phyloP scores from a whole-genome alignment of 1,140 invertebrate genomes.

The Orchesella cincta region DNA sequence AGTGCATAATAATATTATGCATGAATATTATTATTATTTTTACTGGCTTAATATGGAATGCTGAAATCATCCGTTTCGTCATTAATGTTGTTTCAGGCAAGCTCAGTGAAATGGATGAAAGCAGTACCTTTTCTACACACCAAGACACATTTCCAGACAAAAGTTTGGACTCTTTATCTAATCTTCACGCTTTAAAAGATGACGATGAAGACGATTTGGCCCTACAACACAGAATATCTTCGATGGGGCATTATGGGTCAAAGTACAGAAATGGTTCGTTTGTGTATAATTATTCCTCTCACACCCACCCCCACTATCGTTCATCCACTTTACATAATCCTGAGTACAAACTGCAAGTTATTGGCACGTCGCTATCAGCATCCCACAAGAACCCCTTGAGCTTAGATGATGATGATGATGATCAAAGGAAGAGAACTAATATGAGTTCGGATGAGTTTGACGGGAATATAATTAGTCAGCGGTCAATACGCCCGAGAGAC shows the following conservation, averaged over 20 bases:
- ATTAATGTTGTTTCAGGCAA: too few species aligned
- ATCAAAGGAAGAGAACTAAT: not conserved
- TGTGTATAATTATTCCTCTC: not conserved
- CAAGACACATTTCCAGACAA: not conserved
- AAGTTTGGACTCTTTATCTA: not conserved
- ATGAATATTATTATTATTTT: too few species aligned
- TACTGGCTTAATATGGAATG: too few species aligned
- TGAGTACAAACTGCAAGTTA: not conserved
- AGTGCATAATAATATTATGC: too few species aligned
- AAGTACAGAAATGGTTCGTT: conserved; percentile 1
- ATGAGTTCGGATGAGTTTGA: not conserved
- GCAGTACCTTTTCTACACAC: not conserved
- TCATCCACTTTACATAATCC: too few species aligned
- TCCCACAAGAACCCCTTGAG: not conserved
- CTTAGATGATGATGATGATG: conserved; percentile 7
- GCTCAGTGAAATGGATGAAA: not conserved
- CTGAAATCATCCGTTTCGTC: too few species aligned
- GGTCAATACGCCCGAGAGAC: not conserved
- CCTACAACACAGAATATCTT: not conserved
- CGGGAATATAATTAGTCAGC: not conserved
- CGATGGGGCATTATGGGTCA: not conserved
- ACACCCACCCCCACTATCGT: not conserved
- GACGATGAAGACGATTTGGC: not conserved
- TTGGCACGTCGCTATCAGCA: not conserved
- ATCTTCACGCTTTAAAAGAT: not conserved